Conservation (phyloP, 2,888 invertebrate species). For the Acleris laterana region DNA sequence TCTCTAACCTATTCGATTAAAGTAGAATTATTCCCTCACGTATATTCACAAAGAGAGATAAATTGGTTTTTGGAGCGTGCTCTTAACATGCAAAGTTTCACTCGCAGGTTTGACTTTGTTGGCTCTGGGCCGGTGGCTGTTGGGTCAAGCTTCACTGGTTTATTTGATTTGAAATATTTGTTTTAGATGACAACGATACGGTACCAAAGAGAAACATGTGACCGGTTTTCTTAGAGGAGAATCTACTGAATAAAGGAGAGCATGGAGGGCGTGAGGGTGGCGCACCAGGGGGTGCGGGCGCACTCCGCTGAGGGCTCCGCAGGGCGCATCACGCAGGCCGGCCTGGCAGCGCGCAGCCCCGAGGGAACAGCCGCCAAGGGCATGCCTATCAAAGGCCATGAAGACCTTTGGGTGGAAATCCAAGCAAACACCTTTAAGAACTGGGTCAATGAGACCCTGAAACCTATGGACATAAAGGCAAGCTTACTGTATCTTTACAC, state of each 20-base stretch:
- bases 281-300: constrained; percentile 83
- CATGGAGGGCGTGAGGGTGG: constrained; percentile 82
- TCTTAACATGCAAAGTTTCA: background rate
- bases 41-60: no score
- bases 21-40: no score
- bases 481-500: background rate
- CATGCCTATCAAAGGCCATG: constrained; percentile 97
- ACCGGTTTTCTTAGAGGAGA: background rate
- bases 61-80: background rate
- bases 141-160: background rate
- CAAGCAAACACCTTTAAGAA: constrained; percentile 98
- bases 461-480: constrained; percentile 88
- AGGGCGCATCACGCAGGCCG: constrained; percentile 88
- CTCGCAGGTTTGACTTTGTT: background rate
- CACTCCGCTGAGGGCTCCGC: constrained; percentile 85
- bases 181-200: constrained; percentile 63
- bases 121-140: background rate
- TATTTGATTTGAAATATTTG: constrained; percentile 35
- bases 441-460: constrained; percentile 97
- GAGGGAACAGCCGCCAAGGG: constrained; percentile 97
- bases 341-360: constrained; percentile 94
- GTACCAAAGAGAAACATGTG: constrained; percentile 49
- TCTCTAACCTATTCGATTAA: no score
- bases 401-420: constrained; percentile 98
- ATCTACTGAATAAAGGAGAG: background rate